phyloP scores from a whole-genome alignment of 2,113 vertebrate genomes.

The Salvelinus alpinus region DNA sequence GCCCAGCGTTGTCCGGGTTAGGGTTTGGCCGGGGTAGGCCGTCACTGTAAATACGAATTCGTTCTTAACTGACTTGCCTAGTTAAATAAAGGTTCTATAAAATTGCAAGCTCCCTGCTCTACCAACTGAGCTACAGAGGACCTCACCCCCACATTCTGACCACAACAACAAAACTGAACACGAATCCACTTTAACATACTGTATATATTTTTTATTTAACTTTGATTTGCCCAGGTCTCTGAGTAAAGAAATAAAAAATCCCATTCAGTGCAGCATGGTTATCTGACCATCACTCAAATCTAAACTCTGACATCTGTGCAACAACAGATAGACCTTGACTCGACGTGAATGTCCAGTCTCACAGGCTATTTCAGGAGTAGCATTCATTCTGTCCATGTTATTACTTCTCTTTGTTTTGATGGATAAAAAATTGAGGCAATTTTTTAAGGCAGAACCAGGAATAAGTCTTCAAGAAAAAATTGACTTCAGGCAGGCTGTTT shows the following conservation, averaged over 20 bases:
- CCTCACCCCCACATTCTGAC: slow-evolving; percentile 10
- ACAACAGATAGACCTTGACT: slow-evolving; percentile 20
- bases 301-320: slow-evolving; percentile 14
- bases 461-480: slow-evolving; percentile 61
- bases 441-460: slow-evolving; percentile 67
- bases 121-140: too few species aligned
- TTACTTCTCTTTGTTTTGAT: slow-evolving; percentile 76
- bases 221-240: too few species aligned
- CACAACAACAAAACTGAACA: slow-evolving; percentile 18
- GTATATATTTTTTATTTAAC: too few species aligned
- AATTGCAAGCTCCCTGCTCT: too few species aligned
- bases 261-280: not conserved
- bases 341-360: slow-evolving; percentile 39
- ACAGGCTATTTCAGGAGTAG: slow-evolving; percentile 55
- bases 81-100: too few species aligned
- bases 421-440: slow-evolving; percentile 81
- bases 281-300: slow-evolving; percentile 35
- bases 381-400: slow-evolving; percentile 64
- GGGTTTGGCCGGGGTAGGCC: too few species aligned
- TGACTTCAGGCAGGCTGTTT: slow-evolving; percentile 49
- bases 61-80: too few species aligned
- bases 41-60: too few species aligned
- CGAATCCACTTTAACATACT: slow-evolving; percentile 12
- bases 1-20: too few species aligned
- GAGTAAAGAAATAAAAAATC: too few species aligned